Evolutionary conservation across 2,797 vertebrate genomes (phyloP), one percentile per base, ranked within the genome.

Genomic region (Sebastes minor): DNA sequence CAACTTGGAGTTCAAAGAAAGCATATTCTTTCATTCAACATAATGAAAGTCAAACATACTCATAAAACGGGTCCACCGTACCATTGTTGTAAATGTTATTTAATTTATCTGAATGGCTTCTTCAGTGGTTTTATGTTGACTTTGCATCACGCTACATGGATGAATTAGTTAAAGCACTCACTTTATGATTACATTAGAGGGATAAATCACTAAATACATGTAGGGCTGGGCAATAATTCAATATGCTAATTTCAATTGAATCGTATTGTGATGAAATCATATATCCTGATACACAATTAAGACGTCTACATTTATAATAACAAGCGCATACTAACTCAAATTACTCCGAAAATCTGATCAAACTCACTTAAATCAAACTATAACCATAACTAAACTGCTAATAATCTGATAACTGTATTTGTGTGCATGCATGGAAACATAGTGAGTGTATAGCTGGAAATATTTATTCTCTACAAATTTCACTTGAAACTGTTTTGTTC

Each of bases 271-370:
- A 18, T 46, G 42, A 46, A 46, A 46, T 42, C 14, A 42, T 42
- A 16, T 42, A 16, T 42, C 14, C 0, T 1, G 38, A 42, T 42
- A 16, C 38, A 42, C 38, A 42, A 42, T 16, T 42, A 42, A 0
- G 5, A 0, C 0, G 6, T 42, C 0, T 16, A 42, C 0, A 42
- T 42, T 3, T 42, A 42, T 42, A 42, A 42, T 42, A 16, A 3
- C 6, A 42, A 42, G 14, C 38, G 0, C 38, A 42, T 42, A 16
- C 1, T 6, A 42, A 42, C 38, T 42, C 1, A 42, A 14, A 16
- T 42, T 42, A 0, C 38, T 42, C 38, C 0, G 38, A 42, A 42
- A 7, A 42, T 42, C 38, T 42, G 14, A 16, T 42, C 38, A 42
- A 42, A 42, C 38, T 16, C 38, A 16, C 14, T 42, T 42, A 42